Percentiles rank a stretch among this genome's conserved stretches.
Evolutionary conservation across 2,797 vertebrate species (phyloP).

Genomic region (Spea hammondii): DNA sequence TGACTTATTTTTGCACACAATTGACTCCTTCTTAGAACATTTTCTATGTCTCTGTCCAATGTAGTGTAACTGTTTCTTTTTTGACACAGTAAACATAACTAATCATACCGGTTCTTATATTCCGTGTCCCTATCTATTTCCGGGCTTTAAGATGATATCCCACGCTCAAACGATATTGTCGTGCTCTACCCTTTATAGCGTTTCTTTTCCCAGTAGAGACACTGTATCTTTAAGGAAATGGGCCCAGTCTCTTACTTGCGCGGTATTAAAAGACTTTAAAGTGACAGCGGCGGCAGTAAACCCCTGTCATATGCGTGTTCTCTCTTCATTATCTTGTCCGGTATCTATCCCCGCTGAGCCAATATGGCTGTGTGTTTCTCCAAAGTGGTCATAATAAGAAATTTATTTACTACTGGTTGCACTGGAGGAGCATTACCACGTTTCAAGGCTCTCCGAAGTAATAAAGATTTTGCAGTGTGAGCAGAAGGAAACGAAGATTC

Average conservation of each 20-base stretch:
- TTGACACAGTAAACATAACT: no score
- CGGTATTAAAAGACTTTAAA: conserved; percentile 85
- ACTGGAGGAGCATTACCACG: conserved; percentile 79
- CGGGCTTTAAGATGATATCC: conserved; percentile 72
- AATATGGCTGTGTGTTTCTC: conserved; percentile 84
- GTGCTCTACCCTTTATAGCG: conserved; percentile 76
- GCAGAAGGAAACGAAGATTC: conserved; percentile 79
- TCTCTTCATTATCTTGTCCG: conserved; percentile 87
- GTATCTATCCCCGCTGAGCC: conserved; percentile 83
- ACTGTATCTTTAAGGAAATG: conserved; percentile 84
- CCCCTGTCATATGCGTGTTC: conserved; percentile 80
- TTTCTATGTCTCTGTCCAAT: no score
- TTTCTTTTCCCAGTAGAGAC: conserved; percentile 75
- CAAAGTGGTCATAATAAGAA: conserved; percentile 85
- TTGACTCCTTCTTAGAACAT: no score
- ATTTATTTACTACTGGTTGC: conserved; percentile 85
- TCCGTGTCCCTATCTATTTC: neutral
- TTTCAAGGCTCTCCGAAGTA: conserved; percentile 80
- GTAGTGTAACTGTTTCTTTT: no score
- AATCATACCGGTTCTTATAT: neutral
- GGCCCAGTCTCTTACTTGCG: conserved; percentile 77
- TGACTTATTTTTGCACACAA: no score
- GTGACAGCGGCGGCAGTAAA: conserved; percentile 83
- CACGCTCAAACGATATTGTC: conserved; percentile 72
- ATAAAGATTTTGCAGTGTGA: conserved; percentile 86